phyloP scores from a whole-genome alignment of 2,888 invertebrate species.

The Heliconius erato region DNA sequence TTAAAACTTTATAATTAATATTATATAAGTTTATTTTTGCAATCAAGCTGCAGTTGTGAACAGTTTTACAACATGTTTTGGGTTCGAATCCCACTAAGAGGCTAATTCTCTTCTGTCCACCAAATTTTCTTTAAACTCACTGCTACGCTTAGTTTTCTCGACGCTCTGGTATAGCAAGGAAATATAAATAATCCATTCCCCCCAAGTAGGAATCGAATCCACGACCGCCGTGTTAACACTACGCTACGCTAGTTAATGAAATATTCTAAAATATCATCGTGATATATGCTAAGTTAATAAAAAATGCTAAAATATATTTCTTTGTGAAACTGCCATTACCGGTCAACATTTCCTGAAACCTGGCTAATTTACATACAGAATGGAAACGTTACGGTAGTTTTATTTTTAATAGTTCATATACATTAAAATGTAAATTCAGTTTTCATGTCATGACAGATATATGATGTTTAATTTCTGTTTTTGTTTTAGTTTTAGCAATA shows the following conservation, averaged over 20 bases:
- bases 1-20: constrained; percentile 12
- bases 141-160: no score
- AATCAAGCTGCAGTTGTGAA: not conserved
- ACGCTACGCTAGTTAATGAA: no score
- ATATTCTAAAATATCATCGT: not conserved
- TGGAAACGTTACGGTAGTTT: constrained; percentile 7
- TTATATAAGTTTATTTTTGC: not conserved
- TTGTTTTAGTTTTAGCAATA: not conserved
- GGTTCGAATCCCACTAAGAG: no score
- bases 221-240: no score
- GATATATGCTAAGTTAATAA: not conserved
- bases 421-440: constrained; percentile 9
- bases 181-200: no score
- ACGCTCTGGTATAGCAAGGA: no score
- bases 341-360: constrained; percentile 14
- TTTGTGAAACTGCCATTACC: constrained; percentile 2
- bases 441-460: not conserved
- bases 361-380: constrained; percentile 11
- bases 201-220: no score
- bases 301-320: not conserved
- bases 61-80: not conserved
- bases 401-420: constrained; percentile 1
- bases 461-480: constrained; percentile 6
- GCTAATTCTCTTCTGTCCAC: no score
- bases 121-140: no score